Base-by-base conservation (phyloP, 2,888 invertebrate species). In the Tenthredo notha region DNA sequence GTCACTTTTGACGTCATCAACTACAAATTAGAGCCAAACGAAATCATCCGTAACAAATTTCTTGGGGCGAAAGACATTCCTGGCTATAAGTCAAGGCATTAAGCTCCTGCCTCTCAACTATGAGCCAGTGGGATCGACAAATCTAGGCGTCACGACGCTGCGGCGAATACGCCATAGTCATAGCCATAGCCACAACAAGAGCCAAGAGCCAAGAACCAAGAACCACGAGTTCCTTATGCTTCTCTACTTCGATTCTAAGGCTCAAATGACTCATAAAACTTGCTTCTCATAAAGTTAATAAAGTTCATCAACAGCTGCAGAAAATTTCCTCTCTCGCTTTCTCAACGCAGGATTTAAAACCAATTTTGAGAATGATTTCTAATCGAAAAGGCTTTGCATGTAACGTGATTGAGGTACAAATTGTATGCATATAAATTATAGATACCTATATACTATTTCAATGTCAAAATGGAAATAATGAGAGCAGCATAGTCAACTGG, bases 1-100 rank as follows among this genome's bases (percentile, higher is more conserved):
- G 75, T 50, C 75, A 77, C 15, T 29, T 77, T 77, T 54, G 54
- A 77, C 77, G 77, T 77, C 77, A 77, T 29, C 18, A 50, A 5
- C 15, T 74, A 43, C 40, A 74, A 74, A 40, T 43, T 21, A 40
- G 43, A 74, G 43, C 37, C 72, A 74, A 74, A 74, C 72, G 43
- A 74, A 74, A n/a, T 74, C 40, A 74, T 74, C 10, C 40, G 72
- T 74, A 43, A 37, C 40, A 74, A 43, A 74, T 74, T 43, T 74
- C 54, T 77, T 33, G 77, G 77, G 72, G 40, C 72, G 10, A 43
- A 74, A 40, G 21, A 74, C 40, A 74, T 74, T 43, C 40, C 72
- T 10, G 43, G n/a, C 7, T 5, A 74, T 74, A 74, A 74, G 40
- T 74, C 43, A 74, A 40, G 40, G 72, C 40, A n/a, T 74, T 25